Evolutionary conservation across 2,113 vertebrate species (phyloP), one percentile per base, ranked within the genome.

Genomic region (Choloepus hoffmanni): DNA sequence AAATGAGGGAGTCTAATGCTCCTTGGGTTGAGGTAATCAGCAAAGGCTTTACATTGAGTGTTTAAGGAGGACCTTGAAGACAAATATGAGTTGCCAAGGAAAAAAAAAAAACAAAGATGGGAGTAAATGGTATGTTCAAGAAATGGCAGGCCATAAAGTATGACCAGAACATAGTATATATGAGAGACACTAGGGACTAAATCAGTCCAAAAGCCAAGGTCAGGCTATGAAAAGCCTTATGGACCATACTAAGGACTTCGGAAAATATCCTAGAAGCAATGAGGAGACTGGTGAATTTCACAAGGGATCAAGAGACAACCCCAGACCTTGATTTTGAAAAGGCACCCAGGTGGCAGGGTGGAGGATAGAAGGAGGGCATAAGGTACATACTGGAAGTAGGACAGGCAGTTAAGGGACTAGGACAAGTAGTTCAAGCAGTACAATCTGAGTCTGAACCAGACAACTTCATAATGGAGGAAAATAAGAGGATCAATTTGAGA

Each of bases 311-410:
- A 76, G 63, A 90, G 24, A 45, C 3, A 78, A 68, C 26, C 28
- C 24, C 23, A 70, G 33, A 92, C 43, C 19, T 67, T 95, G 14
- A 84, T 74, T 82, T 82, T 33, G 26, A 67, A 83, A 96, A 85
- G 40, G 82, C 1, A 23, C 1, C 6, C 79, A 62, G 48, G 48
- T 11, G 14, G 13, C 33, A 72, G 14, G 1, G 24, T 50, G 15
- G 72, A 90, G 21, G 50, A 50, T 5, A 72, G 11, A 40, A 0
- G 16, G 67, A 14, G 78, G n/a, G 12, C 12, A 30, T 30, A 15
- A 14, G 60, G 63, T 21, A 53, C 15, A 77, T 33, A 77, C 15
- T 50, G 16, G 45, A 33, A 48, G 43, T 5, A 28, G 28, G 43
- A 72, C 53, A 3, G 13, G 60, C 48, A 92, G 10, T 48, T 23